Evolutionary conservation across 2,888 invertebrate genomes (phyloP).

Genomic region (Copidosoma aretas): DNA sequence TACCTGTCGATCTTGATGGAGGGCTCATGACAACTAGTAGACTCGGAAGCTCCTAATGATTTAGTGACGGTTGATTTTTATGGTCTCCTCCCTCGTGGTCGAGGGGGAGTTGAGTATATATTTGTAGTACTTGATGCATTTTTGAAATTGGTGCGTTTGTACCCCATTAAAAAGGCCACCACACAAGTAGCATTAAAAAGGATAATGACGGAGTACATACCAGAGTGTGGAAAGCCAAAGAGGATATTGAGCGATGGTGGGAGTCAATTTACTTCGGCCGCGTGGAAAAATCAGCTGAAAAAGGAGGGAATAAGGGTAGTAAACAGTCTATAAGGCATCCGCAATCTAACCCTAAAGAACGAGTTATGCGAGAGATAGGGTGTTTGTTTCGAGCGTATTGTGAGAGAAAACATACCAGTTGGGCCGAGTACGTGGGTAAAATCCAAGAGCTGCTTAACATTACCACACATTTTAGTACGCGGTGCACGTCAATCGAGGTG

Average conservation of each 20-base stretch:
- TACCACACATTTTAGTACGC: conserved; percentile 11
- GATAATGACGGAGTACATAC: conserved; percentile 5
- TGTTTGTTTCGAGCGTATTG: conserved; percentile 40
- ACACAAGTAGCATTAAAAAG: conserved; percentile 11
- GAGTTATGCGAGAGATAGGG: conserved; percentile 41
- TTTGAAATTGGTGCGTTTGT: conserved; percentile 9
- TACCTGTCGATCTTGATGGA: conserved; percentile 16
- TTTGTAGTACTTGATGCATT: conserved; percentile 19
- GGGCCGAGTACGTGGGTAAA: conserved; percentile 11
- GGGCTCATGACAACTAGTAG: background rate
- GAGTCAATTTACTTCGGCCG: conserved; percentile 12
- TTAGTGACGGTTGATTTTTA: conserved; percentile 20
- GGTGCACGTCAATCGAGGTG: background rate
- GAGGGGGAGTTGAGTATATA: conserved; percentile 18
- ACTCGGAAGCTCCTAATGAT: background rate
- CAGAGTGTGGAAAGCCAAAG: background rate
- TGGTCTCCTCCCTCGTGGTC: conserved; percentile 4
- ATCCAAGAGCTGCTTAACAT: conserved; percentile 16
- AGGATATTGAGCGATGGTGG: conserved; percentile 17
- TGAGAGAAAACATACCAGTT: conserved; percentile 27
- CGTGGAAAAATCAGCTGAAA: conserved; percentile 3
- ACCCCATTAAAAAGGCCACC: conserved; percentile 15
- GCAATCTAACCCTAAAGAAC: conserved; percentile 40
- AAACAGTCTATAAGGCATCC: conserved; percentile 41
- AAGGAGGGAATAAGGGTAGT: background rate